Evolutionary conservation across 2,888 invertebrate genomes (phyloP), one percentile per base, ranked within the genome.

Genomic region (Eupithecia abbreviata): DNA sequence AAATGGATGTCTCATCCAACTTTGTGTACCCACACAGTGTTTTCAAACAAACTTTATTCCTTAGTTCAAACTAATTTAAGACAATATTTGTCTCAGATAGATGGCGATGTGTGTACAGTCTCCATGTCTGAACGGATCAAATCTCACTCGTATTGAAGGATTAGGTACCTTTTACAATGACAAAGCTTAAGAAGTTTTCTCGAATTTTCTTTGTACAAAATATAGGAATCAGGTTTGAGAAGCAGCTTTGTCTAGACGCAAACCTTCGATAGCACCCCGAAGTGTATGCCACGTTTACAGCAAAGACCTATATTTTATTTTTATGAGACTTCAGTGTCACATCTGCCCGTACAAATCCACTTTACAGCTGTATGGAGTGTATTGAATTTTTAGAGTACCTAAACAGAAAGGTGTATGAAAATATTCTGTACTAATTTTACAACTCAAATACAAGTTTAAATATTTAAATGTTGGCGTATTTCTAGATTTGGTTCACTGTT

Each of bases 31-130:
- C 51, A 82, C 80, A 84, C 84, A 85, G 84, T 83, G 83, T 82
- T 83, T 85, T 82, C 81, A 82, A 86, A 84, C 84, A 80, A 84
- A 84, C 82, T 81, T 75, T 83, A 83, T 80, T 83, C 76, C 78
- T 81, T 79, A 78, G 82, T 80, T 74, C 74, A 77, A 66, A 82
- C 79, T 76, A 84, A 83, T 84, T 84, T 84, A 82, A 83, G 82
- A 83, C 82, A 85, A 86, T 85, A 85, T 88, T 88, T 85, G 84
- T 84, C 84, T 82, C 42, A 81, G 81, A 85, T 84, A 81, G 81
- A 85, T 84, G 80, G 81, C 80, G 71, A 78, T 72, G 79, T 74
- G 72, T 77, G 75, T 73, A 77, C 74, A 82, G 82, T 82, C 80
- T 81, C 72, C 68, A 80, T 82, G 83, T 80, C 77, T 80, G 73